These are phyloP conservation scores for Silurus asotus DNA, from an alignment of 2,113 vertebrate species.

Conservation along the genomic window DNA sequence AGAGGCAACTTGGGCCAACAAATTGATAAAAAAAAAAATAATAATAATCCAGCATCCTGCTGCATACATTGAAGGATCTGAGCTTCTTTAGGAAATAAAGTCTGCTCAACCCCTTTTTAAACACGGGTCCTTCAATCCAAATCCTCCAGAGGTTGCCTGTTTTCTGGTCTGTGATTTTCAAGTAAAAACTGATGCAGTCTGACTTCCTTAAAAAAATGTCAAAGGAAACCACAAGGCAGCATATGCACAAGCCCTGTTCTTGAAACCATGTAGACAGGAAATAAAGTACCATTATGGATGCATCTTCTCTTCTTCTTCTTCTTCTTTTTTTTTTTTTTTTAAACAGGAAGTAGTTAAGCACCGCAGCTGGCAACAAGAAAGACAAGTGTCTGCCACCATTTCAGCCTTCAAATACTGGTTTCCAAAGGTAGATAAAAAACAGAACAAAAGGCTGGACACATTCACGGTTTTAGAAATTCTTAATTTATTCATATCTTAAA, in stretches of 20 bases:
- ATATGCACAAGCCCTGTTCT: background rate
- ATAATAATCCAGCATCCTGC: too few relatives aligned
- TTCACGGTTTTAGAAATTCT: slow-evolving; percentile 69
- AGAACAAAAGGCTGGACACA: slow-evolving; percentile 20
- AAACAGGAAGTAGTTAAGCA: slow-evolving; percentile 26
- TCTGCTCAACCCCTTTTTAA: too few relatives aligned
- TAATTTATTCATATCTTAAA: slow-evolving; percentile 77
- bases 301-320: background rate
- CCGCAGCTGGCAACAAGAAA: background rate
- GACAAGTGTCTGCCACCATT: background rate
- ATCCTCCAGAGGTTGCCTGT: background rate
- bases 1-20: too few relatives aligned
- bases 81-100: too few relatives aligned
- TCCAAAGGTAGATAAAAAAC: background rate
- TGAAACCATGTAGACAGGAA: background rate
- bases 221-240: slow-evolving; percentile 3
- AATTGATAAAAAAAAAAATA: too few relatives aligned
- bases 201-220: slow-evolving; percentile 11
- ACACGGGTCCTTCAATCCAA: too few relatives aligned
- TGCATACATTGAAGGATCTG: too few relatives aligned
- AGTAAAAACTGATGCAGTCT: background rate
- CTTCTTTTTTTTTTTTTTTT: background rate
- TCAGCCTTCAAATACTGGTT: background rate
- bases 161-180: background rate
- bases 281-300: background rate